Evolutionary conservation across 2,888 invertebrate genomes (phyloP).

Genomic region (Epinotia brunnichana): DNA sequence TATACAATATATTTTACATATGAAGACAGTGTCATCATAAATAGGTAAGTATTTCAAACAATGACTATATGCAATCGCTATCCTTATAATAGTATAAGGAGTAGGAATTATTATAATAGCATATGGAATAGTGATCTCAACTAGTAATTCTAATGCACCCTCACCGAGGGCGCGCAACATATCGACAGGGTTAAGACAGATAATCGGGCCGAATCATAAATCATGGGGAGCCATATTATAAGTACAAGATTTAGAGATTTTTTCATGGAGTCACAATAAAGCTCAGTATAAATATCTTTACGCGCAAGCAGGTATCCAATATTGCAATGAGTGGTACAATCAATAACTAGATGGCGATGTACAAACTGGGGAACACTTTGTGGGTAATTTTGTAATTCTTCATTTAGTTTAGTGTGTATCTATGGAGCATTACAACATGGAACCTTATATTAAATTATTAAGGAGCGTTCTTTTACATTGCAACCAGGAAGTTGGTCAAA

Average conservation of each 20-base stretch:
- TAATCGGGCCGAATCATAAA: slow-evolving; percentile 52
- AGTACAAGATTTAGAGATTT: slow-evolving; percentile 15
- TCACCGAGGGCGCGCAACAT: slow-evolving; percentile 45
- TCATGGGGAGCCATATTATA: slow-evolving; percentile 49
- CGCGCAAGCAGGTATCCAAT: no score
- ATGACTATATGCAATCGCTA: not conserved
- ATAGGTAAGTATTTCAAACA: not conserved
- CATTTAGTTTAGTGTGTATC: not conserved
- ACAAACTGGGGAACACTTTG: not conserved
- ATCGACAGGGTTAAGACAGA: slow-evolving; percentile 63
- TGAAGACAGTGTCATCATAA: not conserved
- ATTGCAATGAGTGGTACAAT: not conserved
- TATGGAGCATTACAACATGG: not conserved
- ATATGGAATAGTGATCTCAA: slow-evolving; percentile 39
- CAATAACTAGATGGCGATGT: not conserved
- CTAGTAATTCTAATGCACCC: slow-evolving; percentile 58
- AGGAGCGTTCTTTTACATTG: not conserved
- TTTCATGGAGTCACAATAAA: not conserved
- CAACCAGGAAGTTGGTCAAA: not conserved
- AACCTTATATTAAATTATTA: not conserved
- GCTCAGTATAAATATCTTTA: not conserved
- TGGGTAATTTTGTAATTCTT: not conserved
- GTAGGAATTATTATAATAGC: slow-evolving; percentile 32
- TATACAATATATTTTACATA: no score
- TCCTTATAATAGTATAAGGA: not conserved